Base-by-base conservation (phyloP, 2,113 vertebrate species). In the Trichechus manatus region DNA sequence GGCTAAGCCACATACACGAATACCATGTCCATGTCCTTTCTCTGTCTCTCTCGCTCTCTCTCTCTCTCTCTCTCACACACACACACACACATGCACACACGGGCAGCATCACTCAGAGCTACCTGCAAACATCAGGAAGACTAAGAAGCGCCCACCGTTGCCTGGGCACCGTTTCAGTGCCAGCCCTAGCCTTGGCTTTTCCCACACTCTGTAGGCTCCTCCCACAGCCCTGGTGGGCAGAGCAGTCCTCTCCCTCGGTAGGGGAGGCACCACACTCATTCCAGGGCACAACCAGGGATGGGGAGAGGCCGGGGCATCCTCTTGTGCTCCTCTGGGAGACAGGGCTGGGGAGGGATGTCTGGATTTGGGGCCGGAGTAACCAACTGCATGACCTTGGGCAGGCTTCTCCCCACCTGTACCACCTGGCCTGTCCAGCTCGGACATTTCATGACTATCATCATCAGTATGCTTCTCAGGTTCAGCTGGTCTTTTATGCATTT, bases 391-490 rank as follows among this genome's bases (percentile, higher is more conserved):
- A 59, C 86, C 42, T 74, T 72, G 59, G n/a, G 36, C 31, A 8
- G 23, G 61, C 68, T 27, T 50, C 81, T 47, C 33, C 70, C 72
- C 14, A 3, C 61, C 53, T 6, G 61, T 1, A 22, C 61, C 11
- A 0, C 3, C 33, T 1, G 63, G 29, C 74, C 42, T 6, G 50
- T 39, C 61, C 61, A 1, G 39, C 83, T 50, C 74, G 20, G n/a
- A 47, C 36, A 11, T 2, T 59, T 72, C 0, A 0, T 1, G 25
- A 10, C 87, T 33, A 5, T 6, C n/a, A 1, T 22, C 10, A 0
- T 15, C 72, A 42, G 29, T 27, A 1, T 3, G 79, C 66, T 75
- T 14, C 56, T 86, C n/a, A 3, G 50, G 61, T 22, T 53, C 78
- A 7, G n/a, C 94, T 33, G 68, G 77, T 31, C 83, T 82, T 33